Base-by-base conservation (phyloP, 2,797 vertebrate genomes). In the Eleutherodactylus coqui region DNA sequence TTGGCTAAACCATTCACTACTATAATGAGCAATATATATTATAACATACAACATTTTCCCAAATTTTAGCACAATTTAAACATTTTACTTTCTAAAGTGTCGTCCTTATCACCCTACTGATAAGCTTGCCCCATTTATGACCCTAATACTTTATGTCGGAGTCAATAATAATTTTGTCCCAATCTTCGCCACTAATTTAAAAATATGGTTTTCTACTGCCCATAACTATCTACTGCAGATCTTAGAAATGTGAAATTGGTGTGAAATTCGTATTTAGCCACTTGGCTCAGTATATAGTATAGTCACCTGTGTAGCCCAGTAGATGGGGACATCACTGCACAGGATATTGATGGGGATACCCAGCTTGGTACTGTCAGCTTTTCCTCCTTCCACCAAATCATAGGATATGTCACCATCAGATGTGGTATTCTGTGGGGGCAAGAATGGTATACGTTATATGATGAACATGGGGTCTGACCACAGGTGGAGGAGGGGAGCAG, bases 281-380 rank as follows among this genome's bases (percentile, higher is more conserved):
- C 16, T 55, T 21, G 6, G 5, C 21, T 55, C 7, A 55, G 53
- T 55, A 55, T n/a, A 24, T 9, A 11, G 16, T 27, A 14, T 14
- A 78, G 47, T 86, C 38, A 86, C 85, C 79, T 43, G 73, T 8
- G 75, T 62, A 21, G 87, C 87, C 87, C 89, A 88, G 41, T 73
- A 84, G 1, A 87, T 76, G 67, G 85, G 81, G 45, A 82, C 24
- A 0, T 88, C 86, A 41, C 83, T 79, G 62, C 89, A 89, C 21
- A 89, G 87, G 34, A 88, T 75, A 21, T 89, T 89, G 27, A 89
- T 17, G 38, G 84, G 70, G 34, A 73, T 81, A 10, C 89, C 89
- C 45, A 89, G 64, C 16, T 41, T 51, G 10, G 64, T 84, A 21
- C 60, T 80, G 2, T 87, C 60, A 4, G 89, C 89, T 38, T 53